Percentiles rank a stretch among this genome's conserved stretches.
Conservation (phyloP, 35 echinoderm and acorn worm species). For the Ophiothrix spiculata region DNA sequence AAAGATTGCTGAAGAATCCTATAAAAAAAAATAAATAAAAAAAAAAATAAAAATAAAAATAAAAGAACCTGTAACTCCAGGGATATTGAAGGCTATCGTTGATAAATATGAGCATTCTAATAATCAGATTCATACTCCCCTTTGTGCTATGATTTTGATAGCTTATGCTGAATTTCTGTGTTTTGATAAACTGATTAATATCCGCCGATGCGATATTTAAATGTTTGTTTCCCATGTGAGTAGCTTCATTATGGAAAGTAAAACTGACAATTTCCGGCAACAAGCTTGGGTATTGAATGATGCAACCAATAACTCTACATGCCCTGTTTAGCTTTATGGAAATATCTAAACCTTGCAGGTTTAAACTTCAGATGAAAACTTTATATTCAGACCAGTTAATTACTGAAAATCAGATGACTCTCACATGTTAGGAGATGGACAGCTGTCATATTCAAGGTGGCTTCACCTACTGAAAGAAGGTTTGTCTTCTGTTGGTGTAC, state of each 20-base stretch:
- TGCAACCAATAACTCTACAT: background rate
- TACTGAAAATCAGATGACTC: background rate
- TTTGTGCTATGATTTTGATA: conserved; percentile 11
- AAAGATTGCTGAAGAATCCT: background rate
- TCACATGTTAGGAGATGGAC: background rate
- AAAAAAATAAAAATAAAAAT: too few species aligned
- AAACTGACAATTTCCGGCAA: conserved; percentile 18
- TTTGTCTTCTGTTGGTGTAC: background rate
- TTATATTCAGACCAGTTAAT: background rate
- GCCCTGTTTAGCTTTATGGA: background rate
- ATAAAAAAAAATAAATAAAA: too few species aligned
- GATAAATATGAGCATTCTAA: background rate
- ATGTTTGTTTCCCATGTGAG: background rate
- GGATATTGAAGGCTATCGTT: background rate
- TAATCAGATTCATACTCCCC: background rate
- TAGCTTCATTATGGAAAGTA: conserved; percentile 5
- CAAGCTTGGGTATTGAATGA: conserved; percentile 21
- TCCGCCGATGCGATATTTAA: conserved; percentile 9
- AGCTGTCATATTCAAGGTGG: background rate
- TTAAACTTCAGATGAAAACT: background rate
- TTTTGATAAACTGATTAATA: conserved; percentile 3
- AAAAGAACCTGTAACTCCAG: too few species aligned
- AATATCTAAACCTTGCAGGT: background rate
- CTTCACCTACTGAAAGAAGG: background rate
- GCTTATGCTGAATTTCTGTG: conserved; percentile 14